These are phyloP conservation scores for Aplocera efformata DNA, from an alignment of 2,888 invertebrate species.

Conservation along the genomic window DNA sequence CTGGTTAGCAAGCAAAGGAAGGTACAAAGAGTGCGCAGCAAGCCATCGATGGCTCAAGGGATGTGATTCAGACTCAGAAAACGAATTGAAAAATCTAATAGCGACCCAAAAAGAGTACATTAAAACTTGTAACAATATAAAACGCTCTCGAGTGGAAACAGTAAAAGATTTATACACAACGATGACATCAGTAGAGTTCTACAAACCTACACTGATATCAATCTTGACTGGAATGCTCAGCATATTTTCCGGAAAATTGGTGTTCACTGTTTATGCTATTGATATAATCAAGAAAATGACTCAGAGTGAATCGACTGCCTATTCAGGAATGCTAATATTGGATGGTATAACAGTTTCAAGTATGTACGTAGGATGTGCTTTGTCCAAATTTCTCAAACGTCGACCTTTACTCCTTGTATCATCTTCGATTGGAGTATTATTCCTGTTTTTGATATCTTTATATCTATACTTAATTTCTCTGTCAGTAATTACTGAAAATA, in stretches of 20 bases:
- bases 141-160: too few species aligned
- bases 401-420: constrained; percentile 31
- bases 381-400: constrained; percentile 31
- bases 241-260: constrained; percentile 36
- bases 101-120: constrained; percentile 13
- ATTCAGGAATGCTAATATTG: constrained; percentile 40
- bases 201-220: constrained; percentile 1
- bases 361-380: constrained; percentile 32
- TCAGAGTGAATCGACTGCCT: constrained; percentile 33
- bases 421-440: constrained; percentile 24
- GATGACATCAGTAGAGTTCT: not conserved
- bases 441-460: constrained; percentile 30
- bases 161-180: not conserved
- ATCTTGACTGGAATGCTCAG: constrained; percentile 25
- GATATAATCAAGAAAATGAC: constrained; percentile 44
- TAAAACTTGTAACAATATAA: too few species aligned
- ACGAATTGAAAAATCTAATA: constrained; percentile 34
- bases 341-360: constrained; percentile 43
- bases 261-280: constrained; percentile 36
- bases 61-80: constrained; percentile 26
- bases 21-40: constrained; percentile 33
- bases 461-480: constrained; percentile 31
- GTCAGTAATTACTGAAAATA: constrained; percentile 2
- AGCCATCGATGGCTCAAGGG: constrained; percentile 40
- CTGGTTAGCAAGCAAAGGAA: constrained; percentile 41